Percentiles rank a stretch among this genome's conserved stretches.
Evolutionary conservation across 2,113 vertebrate genomes (phyloP).

Genomic region (Ranitomeya variabilis): DNA sequence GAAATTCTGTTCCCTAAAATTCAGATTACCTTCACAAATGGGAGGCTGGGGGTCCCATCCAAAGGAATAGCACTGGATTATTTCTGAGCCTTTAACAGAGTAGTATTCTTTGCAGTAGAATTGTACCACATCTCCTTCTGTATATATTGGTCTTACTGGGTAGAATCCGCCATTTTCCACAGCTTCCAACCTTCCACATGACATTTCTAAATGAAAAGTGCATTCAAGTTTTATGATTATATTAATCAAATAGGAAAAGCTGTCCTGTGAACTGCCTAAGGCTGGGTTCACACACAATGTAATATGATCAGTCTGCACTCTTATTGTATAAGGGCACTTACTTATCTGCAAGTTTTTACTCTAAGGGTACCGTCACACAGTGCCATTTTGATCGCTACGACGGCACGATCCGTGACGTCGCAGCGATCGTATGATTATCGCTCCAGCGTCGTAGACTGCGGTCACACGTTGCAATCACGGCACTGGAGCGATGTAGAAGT

Average conservation of each 20-base stretch:
- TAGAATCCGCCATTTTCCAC: conserved; percentile 71
- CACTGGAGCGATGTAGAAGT: too few relatives aligned
- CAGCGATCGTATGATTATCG: too few relatives aligned
- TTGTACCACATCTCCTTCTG: conserved; percentile 77
- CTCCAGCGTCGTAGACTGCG: too few relatives aligned
- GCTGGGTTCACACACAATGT: too few relatives aligned
- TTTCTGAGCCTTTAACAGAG: conserved; percentile 70
- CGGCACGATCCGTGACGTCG: too few relatives aligned
- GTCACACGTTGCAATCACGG: too few relatives aligned
- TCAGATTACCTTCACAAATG: conserved; percentile 73
- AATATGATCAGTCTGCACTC: too few relatives aligned
- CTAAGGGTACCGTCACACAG: too few relatives aligned
- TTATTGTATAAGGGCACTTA: too few relatives aligned
- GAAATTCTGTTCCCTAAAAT: not conserved
- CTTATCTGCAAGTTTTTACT: too few relatives aligned
- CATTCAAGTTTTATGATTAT: not conserved
- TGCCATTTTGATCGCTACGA: too few relatives aligned
- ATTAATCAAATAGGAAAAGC: not conserved
- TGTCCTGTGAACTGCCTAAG: not conserved
- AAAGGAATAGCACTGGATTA: conserved; percentile 78
- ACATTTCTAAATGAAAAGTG: conserved; percentile 64
- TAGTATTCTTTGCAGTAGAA: conserved; percentile 75
- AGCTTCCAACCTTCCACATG: conserved; percentile 64
- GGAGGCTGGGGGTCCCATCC: conserved; percentile 77
- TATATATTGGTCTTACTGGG: conserved; percentile 70